These are phyloP conservation scores for Chromoteleia sp. DNA, from an alignment of 2,888 invertebrate species.

Conservation along the genomic window DNA sequence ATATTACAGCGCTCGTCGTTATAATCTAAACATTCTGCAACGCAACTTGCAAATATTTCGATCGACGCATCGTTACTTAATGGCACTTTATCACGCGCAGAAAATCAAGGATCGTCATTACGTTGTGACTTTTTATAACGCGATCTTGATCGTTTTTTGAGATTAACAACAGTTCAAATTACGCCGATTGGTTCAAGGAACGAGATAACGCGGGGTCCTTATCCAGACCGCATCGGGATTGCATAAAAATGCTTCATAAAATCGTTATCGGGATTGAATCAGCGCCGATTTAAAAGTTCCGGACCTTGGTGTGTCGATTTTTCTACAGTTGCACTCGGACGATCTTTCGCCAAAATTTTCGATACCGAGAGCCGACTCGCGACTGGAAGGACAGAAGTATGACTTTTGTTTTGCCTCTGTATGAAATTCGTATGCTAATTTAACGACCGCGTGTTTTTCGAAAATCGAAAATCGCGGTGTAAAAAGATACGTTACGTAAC, in stretches of 20 bases:
- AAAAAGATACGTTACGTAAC: slow-evolving; percentile 5
- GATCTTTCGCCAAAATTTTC: slow-evolving; percentile 6
- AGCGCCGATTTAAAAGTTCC: slow-evolving; percentile 10
- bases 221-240: slow-evolving; percentile 29
- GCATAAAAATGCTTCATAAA: slow-evolving; percentile 42
- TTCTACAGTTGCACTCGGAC: not conserved
- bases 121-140: not conserved
- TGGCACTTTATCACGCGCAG: too few species aligned
- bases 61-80: too few species aligned
- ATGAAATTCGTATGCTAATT: slow-evolving; percentile 22
- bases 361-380: too few species aligned
- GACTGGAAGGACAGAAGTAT: not conserved
- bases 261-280: slow-evolving; percentile 48
- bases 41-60: too few species aligned
- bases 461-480: not conserved
- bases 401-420: slow-evolving; percentile 8
- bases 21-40: too few species aligned
- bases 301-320: slow-evolving; percentile 21
- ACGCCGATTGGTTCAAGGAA: slow-evolving; percentile 18
- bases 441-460: slow-evolving; percentile 22
- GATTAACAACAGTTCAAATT: slow-evolving; percentile 33
- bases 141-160: not conserved
- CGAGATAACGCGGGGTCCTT: slow-evolving; percentile 8
- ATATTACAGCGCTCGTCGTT: too few species aligned
- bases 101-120: too few species aligned